Percentiles rank a stretch among this genome's conserved stretches.
phyloP scores from a whole-genome alignment of 2,113 vertebrate genomes.

The Cheilinus undulatus region DNA sequence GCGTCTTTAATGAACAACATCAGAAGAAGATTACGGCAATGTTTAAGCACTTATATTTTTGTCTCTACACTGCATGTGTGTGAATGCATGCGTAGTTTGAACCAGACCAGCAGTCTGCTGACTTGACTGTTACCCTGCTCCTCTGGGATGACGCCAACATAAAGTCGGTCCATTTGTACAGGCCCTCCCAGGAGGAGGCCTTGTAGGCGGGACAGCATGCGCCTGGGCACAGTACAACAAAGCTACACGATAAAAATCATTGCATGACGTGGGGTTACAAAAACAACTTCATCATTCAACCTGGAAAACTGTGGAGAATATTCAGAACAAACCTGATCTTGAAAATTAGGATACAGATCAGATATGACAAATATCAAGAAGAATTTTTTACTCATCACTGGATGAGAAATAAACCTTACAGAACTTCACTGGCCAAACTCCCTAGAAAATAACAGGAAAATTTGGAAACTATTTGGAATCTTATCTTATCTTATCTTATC shows the following conservation, averaged over 20 bases:
- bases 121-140: not conserved
- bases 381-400: too few species aligned
- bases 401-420: too few species aligned
- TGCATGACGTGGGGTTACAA: not conserved
- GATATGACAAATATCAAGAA: too few species aligned
- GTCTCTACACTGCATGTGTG: not conserved
- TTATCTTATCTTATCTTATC: too few species aligned
- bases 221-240: not conserved
- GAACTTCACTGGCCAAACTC: too few species aligned
- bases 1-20: not conserved
- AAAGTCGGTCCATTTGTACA: not conserved
- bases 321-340: too few species aligned
- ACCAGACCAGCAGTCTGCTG: not conserved
- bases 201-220: not conserved
- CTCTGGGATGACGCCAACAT: not conserved
- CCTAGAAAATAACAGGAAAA: too few species aligned
- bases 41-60: not conserved
- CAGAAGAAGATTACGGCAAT: not conserved
- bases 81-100: not conserved
- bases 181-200: not conserved
- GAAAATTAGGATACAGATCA: too few species aligned
- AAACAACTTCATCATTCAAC: too few species aligned
- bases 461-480: too few species aligned
- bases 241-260: not conserved
- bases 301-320: too few species aligned